Evolutionary conservation across 2,113 vertebrate genomes (phyloP), one percentile per base, ranked within the genome.

Genomic region (Glaucidium brasilianum): DNA sequence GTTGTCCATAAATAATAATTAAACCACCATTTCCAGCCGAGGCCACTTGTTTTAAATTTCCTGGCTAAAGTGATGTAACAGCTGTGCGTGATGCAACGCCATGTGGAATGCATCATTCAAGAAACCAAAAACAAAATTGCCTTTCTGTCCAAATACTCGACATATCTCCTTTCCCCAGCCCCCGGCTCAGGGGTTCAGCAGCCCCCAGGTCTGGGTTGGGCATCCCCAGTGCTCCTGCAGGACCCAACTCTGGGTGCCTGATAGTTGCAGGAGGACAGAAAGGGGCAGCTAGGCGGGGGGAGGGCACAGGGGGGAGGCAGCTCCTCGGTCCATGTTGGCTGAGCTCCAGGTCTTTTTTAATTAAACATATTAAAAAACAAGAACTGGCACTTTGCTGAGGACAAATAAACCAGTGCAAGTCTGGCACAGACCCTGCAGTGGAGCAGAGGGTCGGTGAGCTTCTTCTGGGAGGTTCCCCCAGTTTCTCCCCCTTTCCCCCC

Each of bases 71-170:
- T 93, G 94, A 94, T 96, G 95, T 95, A 97, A 97, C 97, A 97
- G 97, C 97, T 97, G 97, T 96, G 97, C 6, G 96, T 95, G 97
- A 96, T 94, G 96, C 97, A 97, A 96, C 49, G 41, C 95, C 97
- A 94, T 95, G 95, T 96, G 97, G 97, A 95, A 97, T 35, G 77
- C 88, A 96, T 94, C 96, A 91, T 78, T 10, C 95, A 78, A 95
- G 92, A 96, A 97, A 95, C 91, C 88, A 91, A 94, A 86, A 41
- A 93, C 95, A 94, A 85, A 95, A 83, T 88, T 30, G 76, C 91
- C 60, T 84, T 86, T 81, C 94, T 92, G 76, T n/a, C 94, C 83
- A 85, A 92, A 85, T 6, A 6, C 83, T 88, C 64, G 0, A 47
- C 72, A 9, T 29, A 35, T 62, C 79, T 91, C 79, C 90, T 47